phyloP scores from a whole-genome alignment of 2,888 invertebrate species.

The Plusia festucae region DNA sequence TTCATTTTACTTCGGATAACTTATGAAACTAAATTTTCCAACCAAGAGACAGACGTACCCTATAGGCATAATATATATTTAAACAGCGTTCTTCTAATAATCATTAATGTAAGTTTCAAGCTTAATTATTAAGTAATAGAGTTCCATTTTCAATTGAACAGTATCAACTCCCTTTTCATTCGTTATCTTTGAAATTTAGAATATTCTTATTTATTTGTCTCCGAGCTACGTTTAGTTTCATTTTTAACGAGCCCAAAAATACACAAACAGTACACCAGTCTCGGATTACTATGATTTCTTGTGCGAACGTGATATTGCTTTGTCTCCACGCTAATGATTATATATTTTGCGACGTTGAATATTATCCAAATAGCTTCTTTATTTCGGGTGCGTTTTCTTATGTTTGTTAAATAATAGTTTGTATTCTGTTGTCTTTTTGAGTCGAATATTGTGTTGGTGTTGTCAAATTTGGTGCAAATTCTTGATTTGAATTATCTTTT shows the following conservation, averaged over 20 bases:
- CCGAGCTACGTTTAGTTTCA: constrained; percentile 20
- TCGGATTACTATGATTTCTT: constrained; percentile 53
- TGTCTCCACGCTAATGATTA: constrained; percentile 38
- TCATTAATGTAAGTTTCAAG: too few relatives aligned
- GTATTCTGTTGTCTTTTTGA: constrained; percentile 2
- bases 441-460: not conserved
- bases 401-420: constrained; percentile 7
- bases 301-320: constrained; percentile 48
- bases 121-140: too few relatives aligned
- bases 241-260: constrained; percentile 37
- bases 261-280: constrained; percentile 19
- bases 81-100: too few relatives aligned
- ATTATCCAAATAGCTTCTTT: constrained; percentile 41
- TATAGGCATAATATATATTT: too few relatives aligned
- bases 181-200: too few relatives aligned
- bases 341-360: constrained; percentile 34
- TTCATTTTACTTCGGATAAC: too few relatives aligned
- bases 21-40: too few relatives aligned
- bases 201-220: not conserved
- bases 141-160: too few relatives aligned
- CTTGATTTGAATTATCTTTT: too few relatives aligned
- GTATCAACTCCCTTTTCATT: too few relatives aligned
- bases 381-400: constrained; percentile 27
- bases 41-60: too few relatives aligned
- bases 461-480: too few relatives aligned